phyloP scores from a whole-genome alignment of 2,113 vertebrate species.

The Vidua chalybeata region DNA sequence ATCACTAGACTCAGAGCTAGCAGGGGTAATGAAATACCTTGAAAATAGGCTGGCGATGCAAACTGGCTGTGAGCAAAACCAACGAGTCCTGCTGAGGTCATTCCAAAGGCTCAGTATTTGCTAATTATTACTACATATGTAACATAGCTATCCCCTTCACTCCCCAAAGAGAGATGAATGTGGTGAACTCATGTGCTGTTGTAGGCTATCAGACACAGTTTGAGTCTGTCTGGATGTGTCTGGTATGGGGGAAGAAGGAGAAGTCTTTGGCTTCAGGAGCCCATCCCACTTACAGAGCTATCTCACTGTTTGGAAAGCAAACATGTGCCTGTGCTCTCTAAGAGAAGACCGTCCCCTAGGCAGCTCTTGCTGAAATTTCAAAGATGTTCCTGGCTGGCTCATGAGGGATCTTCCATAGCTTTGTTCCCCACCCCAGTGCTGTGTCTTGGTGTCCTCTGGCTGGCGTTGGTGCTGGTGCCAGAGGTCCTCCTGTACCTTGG shows the following conservation, averaged over 20 bases:
- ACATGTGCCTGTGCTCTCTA: background rate
- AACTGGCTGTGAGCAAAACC: background rate
- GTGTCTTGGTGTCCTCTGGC: background rate
- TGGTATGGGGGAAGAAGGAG: rapidly evolving
- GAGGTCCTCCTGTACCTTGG: background rate
- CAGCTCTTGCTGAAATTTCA: background rate
- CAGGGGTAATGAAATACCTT: background rate
- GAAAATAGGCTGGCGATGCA: background rate
- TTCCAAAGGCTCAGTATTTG: slow-evolving; percentile 5
- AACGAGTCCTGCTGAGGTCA: background rate
- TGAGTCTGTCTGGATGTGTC: background rate
- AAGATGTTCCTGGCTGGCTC: background rate
- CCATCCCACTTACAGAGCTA: background rate
- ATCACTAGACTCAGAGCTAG: background rate
- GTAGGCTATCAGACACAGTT: background rate
- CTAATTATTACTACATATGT: background rate
- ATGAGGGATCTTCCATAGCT: background rate
- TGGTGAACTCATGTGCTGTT: background rate
- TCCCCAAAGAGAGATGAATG: background rate
- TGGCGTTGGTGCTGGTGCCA: background rate
- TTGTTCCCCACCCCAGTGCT: rapidly evolving
- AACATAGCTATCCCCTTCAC: background rate
- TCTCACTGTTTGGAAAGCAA: background rate
- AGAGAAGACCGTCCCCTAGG: background rate
- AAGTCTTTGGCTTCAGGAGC: background rate